A percentile compares a stretch with the other conserved stretches of the same genome.
phyloP scores from a whole-genome alignment of 2,113 vertebrate genomes.

The Pagrus major region DNA sequence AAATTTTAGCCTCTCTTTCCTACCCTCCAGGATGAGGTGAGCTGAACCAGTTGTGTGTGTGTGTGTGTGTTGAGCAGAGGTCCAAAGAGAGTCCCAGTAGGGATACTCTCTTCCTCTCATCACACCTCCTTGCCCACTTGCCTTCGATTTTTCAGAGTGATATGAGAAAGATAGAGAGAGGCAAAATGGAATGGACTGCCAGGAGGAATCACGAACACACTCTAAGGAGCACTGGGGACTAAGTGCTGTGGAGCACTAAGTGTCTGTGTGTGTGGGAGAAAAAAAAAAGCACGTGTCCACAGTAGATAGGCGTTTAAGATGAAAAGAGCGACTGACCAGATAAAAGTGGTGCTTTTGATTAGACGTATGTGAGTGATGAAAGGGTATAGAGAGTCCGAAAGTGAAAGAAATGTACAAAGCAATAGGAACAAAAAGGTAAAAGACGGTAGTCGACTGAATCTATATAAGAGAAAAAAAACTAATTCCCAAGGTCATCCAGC shows the following conservation, averaged over 20 bases:
- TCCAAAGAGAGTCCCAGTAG: slow-evolving; percentile 30
- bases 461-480: slow-evolving; percentile 13
- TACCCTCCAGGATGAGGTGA: slow-evolving; percentile 14
- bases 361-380: slow-evolving; percentile 41
- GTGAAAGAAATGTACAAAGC: neutral
- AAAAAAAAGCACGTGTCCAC: neutral
- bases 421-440: neutral
- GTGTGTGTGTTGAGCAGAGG: slow-evolving; percentile 4
- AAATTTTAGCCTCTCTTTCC: neutral
- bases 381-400: slow-evolving; percentile 3
- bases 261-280: neutral
- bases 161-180: slow-evolving; percentile 62
- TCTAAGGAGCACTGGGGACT: slow-evolving; percentile 25
- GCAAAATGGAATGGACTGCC: slow-evolving; percentile 64
- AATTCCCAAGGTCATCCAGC: slow-evolving; percentile 29
- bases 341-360: slow-evolving; percentile 23
- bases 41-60: neutral
- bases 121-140: slow-evolving; percentile 48
- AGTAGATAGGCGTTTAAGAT: slow-evolving; percentile 19
- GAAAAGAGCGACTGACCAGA: slow-evolving; percentile 27
- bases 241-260: slow-evolving; percentile 37
- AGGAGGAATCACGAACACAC: slow-evolving; percentile 53
- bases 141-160: slow-evolving; percentile 69
- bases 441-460: neutral
- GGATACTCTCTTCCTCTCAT: slow-evolving; percentile 50